Evolutionary conservation across 1,140 invertebrate species (phyloP).

Genomic region (Drosophila insularis): DNA sequence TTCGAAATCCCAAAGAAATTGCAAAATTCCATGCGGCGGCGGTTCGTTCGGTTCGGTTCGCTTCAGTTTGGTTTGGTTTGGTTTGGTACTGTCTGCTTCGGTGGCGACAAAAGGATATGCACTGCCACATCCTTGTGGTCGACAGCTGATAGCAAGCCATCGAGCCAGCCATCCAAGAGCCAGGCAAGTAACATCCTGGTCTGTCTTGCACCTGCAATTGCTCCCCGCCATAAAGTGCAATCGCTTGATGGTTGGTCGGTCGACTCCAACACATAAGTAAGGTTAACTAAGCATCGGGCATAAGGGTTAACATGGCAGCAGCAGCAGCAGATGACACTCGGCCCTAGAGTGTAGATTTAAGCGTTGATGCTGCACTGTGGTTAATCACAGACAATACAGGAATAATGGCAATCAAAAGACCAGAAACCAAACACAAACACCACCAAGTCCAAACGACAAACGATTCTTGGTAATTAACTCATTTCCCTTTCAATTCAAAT

Average conservation of each 20-base stretch:
- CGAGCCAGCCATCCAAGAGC: background rate
- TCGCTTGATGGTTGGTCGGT: constrained; percentile 34
- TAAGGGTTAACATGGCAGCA: constrained; percentile 58
- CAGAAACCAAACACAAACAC: background rate
- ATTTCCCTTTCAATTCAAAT: background rate
- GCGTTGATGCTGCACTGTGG: background rate
- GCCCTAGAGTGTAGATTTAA: constrained; percentile 21
- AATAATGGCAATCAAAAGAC: background rate
- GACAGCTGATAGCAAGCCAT: constrained; percentile 56
- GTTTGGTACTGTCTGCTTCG: constrained; percentile 15
- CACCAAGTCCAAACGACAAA: background rate
- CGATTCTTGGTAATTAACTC: background rate
- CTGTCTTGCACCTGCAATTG: constrained; percentile 44
- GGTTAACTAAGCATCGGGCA: constrained; percentile 67
- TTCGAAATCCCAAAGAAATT: constrained; percentile 81
- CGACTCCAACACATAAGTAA: constrained; percentile 44
- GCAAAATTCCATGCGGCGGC: constrained; percentile 76
- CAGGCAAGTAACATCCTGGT: constrained; percentile 5
- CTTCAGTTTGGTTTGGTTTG: constrained; percentile 23
- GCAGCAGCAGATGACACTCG: constrained; percentile 18
- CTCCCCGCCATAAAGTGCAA: constrained; percentile 22
- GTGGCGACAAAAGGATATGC: constrained; percentile 46
- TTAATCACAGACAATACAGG: background rate
- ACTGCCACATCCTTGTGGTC: constrained; percentile 36
- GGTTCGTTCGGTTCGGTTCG: constrained; percentile 42